Conservation (phyloP, 2,797 vertebrate genomes). For the Eremophila alpestris region DNA sequence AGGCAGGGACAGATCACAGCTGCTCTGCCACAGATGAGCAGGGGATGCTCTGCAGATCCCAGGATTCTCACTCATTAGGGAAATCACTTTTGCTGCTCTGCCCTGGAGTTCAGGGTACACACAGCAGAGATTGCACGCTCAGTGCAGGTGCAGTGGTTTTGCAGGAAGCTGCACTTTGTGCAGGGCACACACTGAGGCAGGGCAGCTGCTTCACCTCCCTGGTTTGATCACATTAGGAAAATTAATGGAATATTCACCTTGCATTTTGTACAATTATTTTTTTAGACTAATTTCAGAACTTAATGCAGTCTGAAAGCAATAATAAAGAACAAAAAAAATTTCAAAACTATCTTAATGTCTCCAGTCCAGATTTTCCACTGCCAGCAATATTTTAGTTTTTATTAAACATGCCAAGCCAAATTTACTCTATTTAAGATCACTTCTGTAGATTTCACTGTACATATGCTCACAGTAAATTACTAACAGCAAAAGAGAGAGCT, state of each 20-base stretch:
- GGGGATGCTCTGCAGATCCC: not conserved
- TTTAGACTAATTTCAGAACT: not conserved
- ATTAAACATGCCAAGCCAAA: not conserved
- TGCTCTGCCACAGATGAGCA: not conserved
- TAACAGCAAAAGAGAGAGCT: not conserved
- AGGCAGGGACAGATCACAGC: not conserved
- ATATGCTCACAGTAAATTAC: not conserved
- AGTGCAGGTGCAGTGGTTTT: not conserved
- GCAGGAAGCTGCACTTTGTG: not conserved
- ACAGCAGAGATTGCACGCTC: not conserved
- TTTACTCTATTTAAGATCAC: not conserved
- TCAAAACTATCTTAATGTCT: not conserved
- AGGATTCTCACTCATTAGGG: not conserved
- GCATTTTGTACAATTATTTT: not conserved
- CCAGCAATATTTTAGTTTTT: not conserved
- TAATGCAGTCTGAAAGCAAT: not conserved
- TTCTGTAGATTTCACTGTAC: not conserved
- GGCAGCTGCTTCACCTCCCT: not conserved
- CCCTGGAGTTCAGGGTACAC: not conserved
- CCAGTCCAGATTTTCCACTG: not conserved
- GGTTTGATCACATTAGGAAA: not conserved
- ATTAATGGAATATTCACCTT: not conserved
- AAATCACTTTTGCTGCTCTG: slow-evolving; percentile 7
- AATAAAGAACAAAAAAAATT: not conserved
- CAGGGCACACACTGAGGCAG: not conserved